Conservation (phyloP, 1,140 invertebrate species). For the Solenopsis invicta region DNA sequence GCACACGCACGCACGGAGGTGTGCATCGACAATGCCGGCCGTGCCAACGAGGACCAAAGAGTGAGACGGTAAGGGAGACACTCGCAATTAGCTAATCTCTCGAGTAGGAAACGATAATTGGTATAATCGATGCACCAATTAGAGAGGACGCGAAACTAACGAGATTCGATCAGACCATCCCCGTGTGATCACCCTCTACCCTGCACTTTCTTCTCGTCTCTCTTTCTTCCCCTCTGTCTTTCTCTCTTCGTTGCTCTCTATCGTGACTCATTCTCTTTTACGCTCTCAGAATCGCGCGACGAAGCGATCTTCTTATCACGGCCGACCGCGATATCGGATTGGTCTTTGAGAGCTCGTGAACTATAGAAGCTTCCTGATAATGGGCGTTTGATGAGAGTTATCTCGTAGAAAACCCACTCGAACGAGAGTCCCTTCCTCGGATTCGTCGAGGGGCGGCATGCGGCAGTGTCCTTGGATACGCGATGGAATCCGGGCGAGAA, state of each 20-base stretch:
- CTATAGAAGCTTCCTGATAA: slow-evolving; percentile 61
- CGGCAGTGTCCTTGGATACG: neutral
- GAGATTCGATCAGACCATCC: slow-evolving; percentile 76
- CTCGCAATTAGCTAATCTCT: slow-evolving; percentile 83
- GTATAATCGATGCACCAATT: slow-evolving; percentile 83
- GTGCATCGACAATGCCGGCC: slow-evolving; percentile 51
- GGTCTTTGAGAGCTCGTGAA: slow-evolving; percentile 12
- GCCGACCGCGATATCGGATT: slow-evolving; percentile 47
- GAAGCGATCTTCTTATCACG: slow-evolving; percentile 57
- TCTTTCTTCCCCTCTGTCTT: neutral
- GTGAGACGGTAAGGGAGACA: slow-evolving; percentile 62
- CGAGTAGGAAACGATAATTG: slow-evolving; percentile 82
- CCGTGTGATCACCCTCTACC: slow-evolving; percentile 1
- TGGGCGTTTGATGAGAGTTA: slow-evolving; percentile 60
- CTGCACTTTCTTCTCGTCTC: neutral
- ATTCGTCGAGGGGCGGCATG: neutral
- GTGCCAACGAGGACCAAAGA: slow-evolving; percentile 42
- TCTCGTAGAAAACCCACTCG: slow-evolving; percentile 27
- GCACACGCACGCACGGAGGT: slow-evolving; percentile 58
- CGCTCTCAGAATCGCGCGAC: neutral
- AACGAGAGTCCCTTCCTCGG: slow-evolving; percentile 1
- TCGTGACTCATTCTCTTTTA: slow-evolving; percentile 42
- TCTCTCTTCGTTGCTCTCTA: slow-evolving; percentile 1
- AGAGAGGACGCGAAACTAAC: slow-evolving; percentile 79
- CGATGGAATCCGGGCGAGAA: slow-evolving; percentile 47